Base-by-base conservation (phyloP, 2,888 invertebrate genomes). In the Synergus gifuensis region DNA sequence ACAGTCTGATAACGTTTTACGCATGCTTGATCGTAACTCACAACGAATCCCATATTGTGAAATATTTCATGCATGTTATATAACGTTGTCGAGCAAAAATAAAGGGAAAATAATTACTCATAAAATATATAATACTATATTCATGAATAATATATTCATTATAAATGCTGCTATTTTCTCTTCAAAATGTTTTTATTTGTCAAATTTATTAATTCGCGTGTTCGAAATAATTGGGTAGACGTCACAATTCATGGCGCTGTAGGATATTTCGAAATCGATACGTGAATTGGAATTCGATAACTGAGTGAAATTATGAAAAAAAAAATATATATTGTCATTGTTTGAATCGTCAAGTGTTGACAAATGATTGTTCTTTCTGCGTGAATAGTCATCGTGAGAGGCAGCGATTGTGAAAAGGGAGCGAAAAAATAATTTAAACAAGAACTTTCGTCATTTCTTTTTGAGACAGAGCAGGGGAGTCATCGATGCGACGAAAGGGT, bases 1-100 rank as follows among this genome's bases (percentile, higher is more conserved):
- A 87, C 85, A 80, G 83, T 66, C 84, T 84, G 89, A 90, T 89
- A 90, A 87, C 88, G 88, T 81, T 85, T 87, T 88, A 73, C 73
- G 73, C 73, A 73, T 54, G 54, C 36, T 36, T 11, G 36, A 36
- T 54, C 73, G 54, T 73, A 54, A 69, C 46, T 69, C 69, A 69
- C 69, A 5, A 16, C 3, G 4, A 69, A 73, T 73, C 36, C 73
- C 54, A 46, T 36, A 54, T 73, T 49, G 49, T 49, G n/a, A n/a
- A 54, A 73, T 73, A 36, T 73, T 73, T 73, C 54, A 73, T 49
- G 28, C 16, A 16, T 2, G 28, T 46, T 28, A 28, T 28, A 28
- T 16, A 8, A 22, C 16, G 28, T 16, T 28, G 16, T 28, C 8
- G 9, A 14, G 5, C 12, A 9, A 18, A 67, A 67, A 44, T 11